Evolutionary conservation across 2,888 invertebrate genomes (phyloP), one percentile per base, ranked within the genome.

Genomic region (Chelonus formosanus): DNA sequence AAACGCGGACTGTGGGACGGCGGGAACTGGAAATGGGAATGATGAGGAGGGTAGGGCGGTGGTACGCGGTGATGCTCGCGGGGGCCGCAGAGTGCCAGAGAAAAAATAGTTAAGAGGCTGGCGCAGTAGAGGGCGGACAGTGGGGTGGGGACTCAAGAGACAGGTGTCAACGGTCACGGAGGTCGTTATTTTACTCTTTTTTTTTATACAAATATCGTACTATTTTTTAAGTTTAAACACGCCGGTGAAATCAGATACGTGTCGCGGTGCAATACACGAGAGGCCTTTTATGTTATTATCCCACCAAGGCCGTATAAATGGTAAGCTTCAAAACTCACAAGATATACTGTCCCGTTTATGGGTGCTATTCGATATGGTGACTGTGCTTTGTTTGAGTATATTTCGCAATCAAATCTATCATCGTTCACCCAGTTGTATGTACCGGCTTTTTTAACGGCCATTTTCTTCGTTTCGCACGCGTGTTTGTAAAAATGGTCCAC

Each of bases 101-200:
- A 80, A 82, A 82, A 82, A 82, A 82, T 81, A 82, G 82, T 81
- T 81, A 80, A 80, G 82, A 81, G 80, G 76, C 80, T 77, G 78
- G 76, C 75, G 80, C 80, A 80, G 80, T 80, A 80, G 82, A 82
- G 82, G 82, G 82, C 80, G 78, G 78, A 79, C 76, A 76, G 78
- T 78, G 81, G 81, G 81, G 79, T 79, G 81, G 80, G 81, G 79
- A 76, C 75, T 80, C 78, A 56, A 36, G 77, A 76, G 82, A 82
- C 82, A 82, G 82, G 82, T 82, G 82, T 82, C 82, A 82, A 81
- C 81, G 78, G 76, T 76, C 78, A 75, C 76, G 77, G 78, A 76
- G 78, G 73, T 76, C 74, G 72, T 69, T 73, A 70, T 70, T 67
- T 68, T 61, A 52, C 52, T 68, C 69, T 66, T 70, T 63, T 70